Base-by-base conservation (phyloP, 30 jellyfish, hydroid and myxozoan species). In the Sanderia malayensis region DNA sequence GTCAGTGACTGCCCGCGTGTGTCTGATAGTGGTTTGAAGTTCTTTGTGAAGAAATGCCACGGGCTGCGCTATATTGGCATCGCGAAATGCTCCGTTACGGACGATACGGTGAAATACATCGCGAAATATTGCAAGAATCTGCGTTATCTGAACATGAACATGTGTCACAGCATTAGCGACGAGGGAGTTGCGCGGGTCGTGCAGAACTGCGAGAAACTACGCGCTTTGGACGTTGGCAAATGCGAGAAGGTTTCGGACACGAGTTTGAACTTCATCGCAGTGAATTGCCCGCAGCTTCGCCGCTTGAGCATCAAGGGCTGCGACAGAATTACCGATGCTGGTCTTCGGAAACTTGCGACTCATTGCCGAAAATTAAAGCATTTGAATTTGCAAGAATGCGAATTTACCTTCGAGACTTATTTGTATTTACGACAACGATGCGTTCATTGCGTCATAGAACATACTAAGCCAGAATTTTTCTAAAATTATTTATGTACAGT, bases 401-500 rank as follows among this genome's bases (percentile, higher is more conserved):
- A 71, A 21, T 87, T 87, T 58, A 37, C 94, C 2, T 80, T 61
- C 46, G 96, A 87, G 71, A 87, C 96, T 8, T 73, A 76, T 73
- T 24, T 73, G 19, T 87, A 79, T 31, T 33, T 87, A 32, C 86
- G 91, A 23, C 94, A 73, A 46, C 47, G 89, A 28, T 87, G 96
- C 45, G 71, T 55, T 11, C 34, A 27, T 71, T 87, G 96, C 52
- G 65, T 69, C 11, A 87, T 87, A 17, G 94, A 87, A 69, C 96
- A 80, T 34, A 86, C 89, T n/a, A 78, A 80, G 49, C 88, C 89
- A 63, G 96, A 86, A 63, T 86, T 86, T 86, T 86, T 37, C 68
- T 77, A 61, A 49, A n/a, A n/a, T n/a, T n/a, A n/a, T n/a, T n/a
- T n/a, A n/a, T n/a, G n/a, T n/a, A n/a, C n/a, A n/a, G n/a, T n/a